Percentiles rank a stretch among this genome's conserved stretches.
Evolutionary conservation across 2,113 vertebrate genomes (phyloP).

Genomic region (Atrichornis clamosus): DNA sequence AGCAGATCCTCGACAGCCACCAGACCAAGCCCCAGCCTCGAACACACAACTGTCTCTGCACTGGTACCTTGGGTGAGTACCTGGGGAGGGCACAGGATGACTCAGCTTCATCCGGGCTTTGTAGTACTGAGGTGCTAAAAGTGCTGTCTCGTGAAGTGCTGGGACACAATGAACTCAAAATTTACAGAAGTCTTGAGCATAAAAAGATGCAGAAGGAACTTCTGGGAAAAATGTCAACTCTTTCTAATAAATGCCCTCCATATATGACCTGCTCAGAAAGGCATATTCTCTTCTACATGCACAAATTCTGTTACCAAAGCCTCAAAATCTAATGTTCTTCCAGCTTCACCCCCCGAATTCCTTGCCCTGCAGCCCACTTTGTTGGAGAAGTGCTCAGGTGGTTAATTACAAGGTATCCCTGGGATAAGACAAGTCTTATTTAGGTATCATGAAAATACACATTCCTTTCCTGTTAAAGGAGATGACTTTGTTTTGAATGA

Average conservation of each 20-base stretch:
- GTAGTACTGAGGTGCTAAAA: not conserved
- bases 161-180: not conserved
- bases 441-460: not conserved
- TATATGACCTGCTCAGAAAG: not conserved
- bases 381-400: not conserved
- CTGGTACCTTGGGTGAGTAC: conserved; percentile 94
- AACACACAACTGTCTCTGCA: conserved; percentile 99
- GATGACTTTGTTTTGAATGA: not conserved
- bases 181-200: not conserved
- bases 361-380: not conserved
- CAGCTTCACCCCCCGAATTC: not conserved
- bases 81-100: not conserved
- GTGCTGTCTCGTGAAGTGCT: not conserved
- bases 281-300: not conserved
- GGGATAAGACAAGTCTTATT: not conserved
- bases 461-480: not conserved
- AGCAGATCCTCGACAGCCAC: conserved; percentile 99
- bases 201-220: not conserved
- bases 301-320: not conserved
- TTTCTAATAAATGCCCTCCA: not conserved
- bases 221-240: not conserved
- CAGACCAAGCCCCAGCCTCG: conserved; percentile 98
- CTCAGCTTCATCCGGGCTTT: not conserved
- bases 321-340: not conserved
- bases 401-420: not conserved